phyloP scores from a whole-genome alignment of 2,797 vertebrate species.

The Sebastes minor region DNA sequence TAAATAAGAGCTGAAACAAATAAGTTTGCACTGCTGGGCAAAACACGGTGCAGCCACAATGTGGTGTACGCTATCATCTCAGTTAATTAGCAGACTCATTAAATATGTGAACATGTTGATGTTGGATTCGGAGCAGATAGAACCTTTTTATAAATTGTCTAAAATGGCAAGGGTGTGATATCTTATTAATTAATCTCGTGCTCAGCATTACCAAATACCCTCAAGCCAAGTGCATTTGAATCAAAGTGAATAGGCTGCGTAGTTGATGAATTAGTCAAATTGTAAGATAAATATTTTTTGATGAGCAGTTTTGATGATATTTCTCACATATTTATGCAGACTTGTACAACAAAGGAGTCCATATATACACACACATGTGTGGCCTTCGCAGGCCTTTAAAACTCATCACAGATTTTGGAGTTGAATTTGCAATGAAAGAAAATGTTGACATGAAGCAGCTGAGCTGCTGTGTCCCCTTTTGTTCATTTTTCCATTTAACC shows the following conservation, averaged over 20 bases:
- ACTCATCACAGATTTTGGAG: neutral
- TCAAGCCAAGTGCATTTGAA: constrained; percentile 60
- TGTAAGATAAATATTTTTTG: constrained; percentile 48
- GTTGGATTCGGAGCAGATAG: constrained; percentile 63
- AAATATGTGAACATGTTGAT: constrained; percentile 70
- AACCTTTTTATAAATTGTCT: constrained; percentile 66
- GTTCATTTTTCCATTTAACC: constrained; percentile 52
- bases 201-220: constrained; percentile 72
- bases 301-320: constrained; percentile 45
- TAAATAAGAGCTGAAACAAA: constrained; percentile 67
- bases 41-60: constrained; percentile 58
- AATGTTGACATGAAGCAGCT: constrained; percentile 6
- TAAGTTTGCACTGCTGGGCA: constrained; percentile 67
- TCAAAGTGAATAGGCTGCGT: constrained; percentile 49
- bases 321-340: neutral
- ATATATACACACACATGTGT: neutral
- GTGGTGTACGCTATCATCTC: constrained; percentile 55
- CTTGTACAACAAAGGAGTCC: constrained; percentile 1
- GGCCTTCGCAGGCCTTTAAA: neutral
- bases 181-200: constrained; percentile 81
- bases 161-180: constrained; percentile 75
- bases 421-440: neutral
- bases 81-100: constrained; percentile 76
- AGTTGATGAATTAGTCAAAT: constrained; percentile 61
- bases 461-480: constrained; percentile 34